Evolutionary conservation across 2,888 invertebrate species (phyloP).

Genomic region (Drosophila suboccidentalis): DNA sequence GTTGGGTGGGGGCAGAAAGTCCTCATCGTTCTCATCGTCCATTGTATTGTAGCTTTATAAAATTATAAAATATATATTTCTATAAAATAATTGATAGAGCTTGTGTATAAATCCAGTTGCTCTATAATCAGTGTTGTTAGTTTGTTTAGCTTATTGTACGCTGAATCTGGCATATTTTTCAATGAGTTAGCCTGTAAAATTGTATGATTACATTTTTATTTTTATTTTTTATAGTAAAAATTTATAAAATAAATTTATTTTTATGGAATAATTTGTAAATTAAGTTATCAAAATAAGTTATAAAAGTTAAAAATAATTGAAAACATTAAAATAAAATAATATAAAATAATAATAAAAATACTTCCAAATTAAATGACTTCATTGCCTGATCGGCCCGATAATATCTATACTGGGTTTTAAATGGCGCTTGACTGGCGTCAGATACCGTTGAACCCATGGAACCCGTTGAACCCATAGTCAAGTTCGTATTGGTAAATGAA

Average conservation of each 20-base stretch:
- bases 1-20: conserved; percentile 49
- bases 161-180: too few relatives aligned
- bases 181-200: too few relatives aligned
- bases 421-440: conserved; percentile 38
- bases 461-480: conserved; percentile 13
- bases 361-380: conserved; percentile 51
- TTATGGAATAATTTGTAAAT: too few relatives aligned
- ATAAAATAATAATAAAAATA: conserved; percentile 1
- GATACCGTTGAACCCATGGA: conserved; percentile 15
- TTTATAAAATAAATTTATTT: too few relatives aligned
- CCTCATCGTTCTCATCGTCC: conserved; percentile 54
- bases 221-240: too few relatives aligned
- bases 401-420: conserved; percentile 56
- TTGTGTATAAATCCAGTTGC: neutral
- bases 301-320: too few relatives aligned
- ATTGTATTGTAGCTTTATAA: conserved; percentile 32
- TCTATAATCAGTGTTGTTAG: too few relatives aligned
- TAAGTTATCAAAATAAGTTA: too few relatives aligned
- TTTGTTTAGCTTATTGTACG: too few relatives aligned
- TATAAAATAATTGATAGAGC: neutral
- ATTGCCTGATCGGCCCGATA: conserved; percentile 50
- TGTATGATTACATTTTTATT: too few relatives aligned
- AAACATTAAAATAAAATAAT: too few relatives aligned
- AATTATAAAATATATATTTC: neutral
- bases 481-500: conserved; percentile 1